These are phyloP conservation scores for Sebastes paucispinis DNA, from an alignment of 2,797 vertebrate genomes.

Conservation along the genomic window DNA sequence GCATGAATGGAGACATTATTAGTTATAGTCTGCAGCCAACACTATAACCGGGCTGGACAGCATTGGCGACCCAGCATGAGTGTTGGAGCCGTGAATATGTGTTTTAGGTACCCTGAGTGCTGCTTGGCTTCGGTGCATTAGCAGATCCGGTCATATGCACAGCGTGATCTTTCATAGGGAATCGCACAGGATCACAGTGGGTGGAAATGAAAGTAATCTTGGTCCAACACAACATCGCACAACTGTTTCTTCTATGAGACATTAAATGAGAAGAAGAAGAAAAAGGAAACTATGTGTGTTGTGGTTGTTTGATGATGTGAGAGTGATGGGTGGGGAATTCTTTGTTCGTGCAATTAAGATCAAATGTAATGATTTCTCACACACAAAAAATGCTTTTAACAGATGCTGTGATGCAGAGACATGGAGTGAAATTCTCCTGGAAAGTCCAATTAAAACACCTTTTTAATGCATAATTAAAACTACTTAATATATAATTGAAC, in stretches of 20 bases:
- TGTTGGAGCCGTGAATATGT: constrained; percentile 33
- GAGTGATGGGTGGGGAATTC: constrained; percentile 23
- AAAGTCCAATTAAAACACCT: constrained; percentile 72
- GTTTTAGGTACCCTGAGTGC: constrained; percentile 37
- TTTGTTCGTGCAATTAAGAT: constrained; percentile 61
- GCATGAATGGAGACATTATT: constrained; percentile 44
- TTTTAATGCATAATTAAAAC: constrained; percentile 77
- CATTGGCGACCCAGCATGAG: constrained; percentile 29
- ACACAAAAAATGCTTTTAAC: constrained; percentile 52
- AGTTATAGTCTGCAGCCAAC: constrained; percentile 13
- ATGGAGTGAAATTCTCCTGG: constrained; percentile 44
- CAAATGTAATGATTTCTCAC: constrained; percentile 60
- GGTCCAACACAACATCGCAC: constrained; percentile 5
- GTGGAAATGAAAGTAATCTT: constrained; percentile 46
- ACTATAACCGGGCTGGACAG: constrained; percentile 4
- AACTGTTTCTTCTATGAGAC: constrained; percentile 29
- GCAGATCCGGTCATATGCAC: constrained; percentile 47
- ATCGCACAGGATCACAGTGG: constrained; percentile 31
- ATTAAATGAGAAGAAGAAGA: constrained; percentile 20
- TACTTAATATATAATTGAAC: constrained; percentile 63
- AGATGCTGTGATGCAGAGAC: constrained; percentile 34
- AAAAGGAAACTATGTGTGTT: constrained; percentile 29
- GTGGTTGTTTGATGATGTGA: constrained; percentile 26
- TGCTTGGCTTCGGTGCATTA: constrained; percentile 40
- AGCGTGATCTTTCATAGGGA: constrained; percentile 43